A percentile compares a stretch with the other conserved stretches of the same genome.
Evolutionary conservation across 2,797 vertebrate genomes (phyloP).

Genomic region (Tapera naevia): DNA sequence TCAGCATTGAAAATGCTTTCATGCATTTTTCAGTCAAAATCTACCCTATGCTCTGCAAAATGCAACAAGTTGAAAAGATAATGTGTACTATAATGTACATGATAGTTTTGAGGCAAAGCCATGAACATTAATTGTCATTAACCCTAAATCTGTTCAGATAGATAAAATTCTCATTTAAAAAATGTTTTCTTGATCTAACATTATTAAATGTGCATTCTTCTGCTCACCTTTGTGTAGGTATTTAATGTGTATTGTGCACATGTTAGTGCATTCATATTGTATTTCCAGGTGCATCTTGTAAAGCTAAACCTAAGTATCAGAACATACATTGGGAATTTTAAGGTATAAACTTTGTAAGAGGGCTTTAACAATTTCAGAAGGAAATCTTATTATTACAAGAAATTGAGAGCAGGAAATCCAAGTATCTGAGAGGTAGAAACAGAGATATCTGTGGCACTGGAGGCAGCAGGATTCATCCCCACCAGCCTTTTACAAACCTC

Average conservation of each 20-base stretch:
- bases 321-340: neutral
- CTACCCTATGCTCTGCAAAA: neutral
- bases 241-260: neutral
- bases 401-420: neutral
- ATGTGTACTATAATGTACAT: neutral
- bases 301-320: neutral
- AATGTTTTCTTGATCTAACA: neutral
- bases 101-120: neutral
- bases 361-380: neutral
- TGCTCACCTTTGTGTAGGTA: neutral
- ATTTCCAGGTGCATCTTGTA: neutral
- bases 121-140: slow-evolving; percentile 12
- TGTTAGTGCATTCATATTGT: neutral
- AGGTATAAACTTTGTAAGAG: neutral
- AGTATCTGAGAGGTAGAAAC: neutral
- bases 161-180: neutral
- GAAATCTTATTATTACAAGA: neutral
- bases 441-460: neutral
- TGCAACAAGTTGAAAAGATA: slow-evolving; percentile 14
- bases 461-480: neutral
- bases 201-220: neutral
- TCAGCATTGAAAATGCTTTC: neutral
- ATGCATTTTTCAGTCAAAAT: neutral
- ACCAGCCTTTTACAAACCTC: neutral
- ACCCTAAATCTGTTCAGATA: neutral